Evolutionary conservation across 1,140 invertebrate species (phyloP).

Genomic region (Dreissena rostriformis): DNA sequence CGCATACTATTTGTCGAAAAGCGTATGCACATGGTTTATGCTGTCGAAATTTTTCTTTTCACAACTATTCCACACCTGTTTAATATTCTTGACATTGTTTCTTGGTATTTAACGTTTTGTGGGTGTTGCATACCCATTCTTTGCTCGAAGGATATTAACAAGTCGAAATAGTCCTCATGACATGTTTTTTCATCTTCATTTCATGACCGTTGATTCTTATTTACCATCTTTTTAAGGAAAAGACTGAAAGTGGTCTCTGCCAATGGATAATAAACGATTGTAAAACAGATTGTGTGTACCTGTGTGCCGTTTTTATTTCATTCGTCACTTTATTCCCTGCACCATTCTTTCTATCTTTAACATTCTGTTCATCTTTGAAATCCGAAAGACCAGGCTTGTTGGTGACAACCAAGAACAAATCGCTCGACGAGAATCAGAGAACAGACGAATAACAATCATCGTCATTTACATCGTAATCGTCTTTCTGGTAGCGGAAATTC

Average conservation of each 20-base stretch:
- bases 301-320: constrained; percentile 38
- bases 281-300: background rate
- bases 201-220: constrained; percentile 9
- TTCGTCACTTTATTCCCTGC: constrained; percentile 24
- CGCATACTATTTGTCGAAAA: constrained; percentile 5
- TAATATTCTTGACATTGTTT: constrained; percentile 41
- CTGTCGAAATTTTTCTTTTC: constrained; percentile 42
- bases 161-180: background rate
- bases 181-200: background rate
- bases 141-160: background rate
- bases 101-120: constrained; percentile 42
- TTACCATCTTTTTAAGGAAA: constrained; percentile 25
- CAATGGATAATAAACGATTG: constrained; percentile 7
- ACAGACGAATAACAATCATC: constrained; percentile 28
- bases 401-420: constrained; percentile 12
- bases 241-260: background rate
- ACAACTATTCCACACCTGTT: constrained; percentile 37
- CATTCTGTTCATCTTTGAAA: constrained; percentile 13
- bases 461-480: constrained; percentile 26
- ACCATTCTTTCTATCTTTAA: background rate
- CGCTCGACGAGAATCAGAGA: constrained; percentile 9
- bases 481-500: constrained; percentile 47
- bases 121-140: constrained; percentile 28
- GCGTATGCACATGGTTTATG: constrained; percentile 29
- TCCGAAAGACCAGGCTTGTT: background rate